Base-by-base conservation (phyloP, 2,888 invertebrate genomes). In the Lasioglossum vierecki region DNA sequence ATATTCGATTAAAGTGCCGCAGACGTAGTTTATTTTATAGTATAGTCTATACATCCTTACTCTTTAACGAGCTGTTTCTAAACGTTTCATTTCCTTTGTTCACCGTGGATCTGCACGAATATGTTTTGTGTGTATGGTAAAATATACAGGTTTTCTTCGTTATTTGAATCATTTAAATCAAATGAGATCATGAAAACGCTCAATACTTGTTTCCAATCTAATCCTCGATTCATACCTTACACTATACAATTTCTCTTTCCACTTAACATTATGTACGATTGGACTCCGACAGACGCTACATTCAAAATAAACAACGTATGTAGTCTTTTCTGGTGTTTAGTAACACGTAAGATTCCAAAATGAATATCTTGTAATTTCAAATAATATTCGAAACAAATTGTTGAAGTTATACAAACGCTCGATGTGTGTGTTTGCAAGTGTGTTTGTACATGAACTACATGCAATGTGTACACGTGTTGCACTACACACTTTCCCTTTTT, bases 31-130 rank as follows among this genome's bases (percentile, higher is more conserved):
- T 76, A 46, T 76, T 53, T n/a, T n/a, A n/a, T n/a, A n/a, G 13
- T 84, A 76, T 60, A 79, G 44, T 79, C 73, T 85, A 76, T 49
- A 84, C 78, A 83, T 77, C n/a, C n/a, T 53, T 70, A 63, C 26
- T 41, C 35, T 66, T 79, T 44, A 68, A 9, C 11, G 49, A 35
- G n/a, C n/a, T 46, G 9, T 41, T 49, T 41, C 35, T 68, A 18
- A 68, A 60, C 6, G 49, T 46, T 57, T n/a, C 13, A 60, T 44
- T 49, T 68, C 9, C 35, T 15, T 44, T 8, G 41, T 53, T 63
- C 39, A 13, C 39, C 46, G 26, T 44, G 35, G 30, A 74, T 83
- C 68, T 57, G 30, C 46, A 57, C 26, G 39, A 82, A 35, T 70
- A 82, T n/a, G 5, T 63, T n/a, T 49, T 44, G 18, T 30, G 11